Evolutionary conservation across 2,888 invertebrate genomes (phyloP).

Genomic region (Thecophora atra): DNA sequence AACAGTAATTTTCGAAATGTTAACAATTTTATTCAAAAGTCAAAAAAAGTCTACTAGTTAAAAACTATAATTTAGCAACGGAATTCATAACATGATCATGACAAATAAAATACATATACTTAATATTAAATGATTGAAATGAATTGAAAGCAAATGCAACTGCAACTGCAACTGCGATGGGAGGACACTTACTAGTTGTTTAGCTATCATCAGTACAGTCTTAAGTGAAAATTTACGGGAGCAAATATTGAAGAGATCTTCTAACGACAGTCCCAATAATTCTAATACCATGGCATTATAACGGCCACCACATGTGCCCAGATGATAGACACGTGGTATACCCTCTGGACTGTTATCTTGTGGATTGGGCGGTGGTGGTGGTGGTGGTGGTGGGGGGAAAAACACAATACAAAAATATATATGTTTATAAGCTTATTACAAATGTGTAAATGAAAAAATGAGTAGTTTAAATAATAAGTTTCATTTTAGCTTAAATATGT

Average conservation of each 20-base stretch:
- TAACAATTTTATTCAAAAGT: no score
- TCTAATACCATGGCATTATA: slow-evolving; percentile 99
- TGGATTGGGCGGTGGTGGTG: slow-evolving; percentile 17
- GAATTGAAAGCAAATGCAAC: slow-evolving; percentile 26
- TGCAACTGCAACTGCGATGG: no score
- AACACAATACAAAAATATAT: slow-evolving; percentile 29
- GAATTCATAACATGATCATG: background rate
- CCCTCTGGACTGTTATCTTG: slow-evolving; percentile 77
- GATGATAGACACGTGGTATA: slow-evolving; percentile 99
- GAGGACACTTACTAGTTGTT: slow-evolving; percentile 86
- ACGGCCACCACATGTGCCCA: slow-evolving; percentile 97
- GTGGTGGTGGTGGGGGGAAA: no score
- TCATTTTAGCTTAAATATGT: background rate
- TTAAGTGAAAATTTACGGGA: slow-evolving; percentile 97
- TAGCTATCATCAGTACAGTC: slow-evolving; percentile 97
- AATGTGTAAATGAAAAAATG: slow-evolving; percentile 15
- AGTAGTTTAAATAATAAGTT: background rate
- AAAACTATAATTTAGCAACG: no score
- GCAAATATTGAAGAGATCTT: slow-evolving; percentile 99
- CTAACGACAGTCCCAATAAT: slow-evolving; percentile 96
- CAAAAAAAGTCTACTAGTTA: no score
- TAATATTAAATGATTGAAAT: slow-evolving; percentile 17
- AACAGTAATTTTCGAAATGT: background rate
- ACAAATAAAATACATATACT: slow-evolving; percentile 13
- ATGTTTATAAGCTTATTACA: slow-evolving; percentile 30